Conservation (phyloP, 2,888 invertebrate species). For the Cyclophora albipunctata region DNA sequence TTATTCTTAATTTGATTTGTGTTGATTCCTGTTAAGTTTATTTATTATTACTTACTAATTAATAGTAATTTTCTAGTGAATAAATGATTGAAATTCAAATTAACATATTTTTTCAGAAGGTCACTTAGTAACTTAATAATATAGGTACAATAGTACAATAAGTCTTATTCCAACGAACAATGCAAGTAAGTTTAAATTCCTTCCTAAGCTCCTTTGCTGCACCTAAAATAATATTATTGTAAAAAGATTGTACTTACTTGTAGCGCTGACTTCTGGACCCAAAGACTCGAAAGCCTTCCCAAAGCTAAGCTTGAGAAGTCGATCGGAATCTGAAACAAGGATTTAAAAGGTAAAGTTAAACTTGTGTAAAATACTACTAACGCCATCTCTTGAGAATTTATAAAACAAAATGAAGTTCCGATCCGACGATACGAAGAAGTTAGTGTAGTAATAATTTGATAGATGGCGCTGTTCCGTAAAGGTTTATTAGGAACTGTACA, state of each 20-base stretch:
- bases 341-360: not conserved
- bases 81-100: too few species aligned
- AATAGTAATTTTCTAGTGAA: too few species aligned
- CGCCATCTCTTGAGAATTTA: constrained; percentile 31
- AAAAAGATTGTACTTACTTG: constrained; percentile 75
- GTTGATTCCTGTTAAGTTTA: too few species aligned
- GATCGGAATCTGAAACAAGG: constrained; percentile 64
- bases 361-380: constrained; percentile 2
- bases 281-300: constrained; percentile 76
- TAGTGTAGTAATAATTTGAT: not conserved
- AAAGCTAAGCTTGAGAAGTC: constrained; percentile 66
- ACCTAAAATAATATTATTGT: too few species aligned
- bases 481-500: not conserved
- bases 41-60: too few species aligned
- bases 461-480: constrained; percentile 12
- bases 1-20: too few species aligned
- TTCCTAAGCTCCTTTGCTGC: too few species aligned
- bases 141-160: too few species aligned
- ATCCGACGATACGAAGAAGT: not conserved
- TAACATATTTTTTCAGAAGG: too few species aligned
- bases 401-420: not conserved
- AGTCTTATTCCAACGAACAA: too few species aligned
- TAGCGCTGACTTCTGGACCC: constrained; percentile 84
- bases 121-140: too few species aligned
- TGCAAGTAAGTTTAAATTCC: too few species aligned